Base-by-base conservation (phyloP, 2,113 vertebrate genomes). In the Noturus placidus region DNA sequence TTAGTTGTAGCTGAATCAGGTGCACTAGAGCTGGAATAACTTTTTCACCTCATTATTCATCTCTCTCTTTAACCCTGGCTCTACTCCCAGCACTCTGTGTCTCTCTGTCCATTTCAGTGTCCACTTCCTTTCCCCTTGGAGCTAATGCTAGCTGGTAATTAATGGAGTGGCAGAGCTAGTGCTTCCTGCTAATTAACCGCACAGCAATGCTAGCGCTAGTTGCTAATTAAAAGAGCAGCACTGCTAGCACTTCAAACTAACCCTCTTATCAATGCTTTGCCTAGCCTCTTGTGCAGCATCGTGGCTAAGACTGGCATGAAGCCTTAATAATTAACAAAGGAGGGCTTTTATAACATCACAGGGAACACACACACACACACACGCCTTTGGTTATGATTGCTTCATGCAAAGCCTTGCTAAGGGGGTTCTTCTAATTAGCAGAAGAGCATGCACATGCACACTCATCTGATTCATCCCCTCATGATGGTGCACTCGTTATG, bases 381-480 rank as follows among this genome's bases (percentile, higher is more conserved):
- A 82, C 65, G 35, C 70, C n/a, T 77, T 56, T 76, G 77, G 63
- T 56, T 80, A 57, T 79, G 22, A 80, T 61, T 38, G 17, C 63
- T 79, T 78, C 38, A 57, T 70, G 67, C 77, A 4, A 50, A 81
- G 82, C 4, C 63, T 72, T 38, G 38, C 54, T n/a, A 50, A 25
- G 8, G 61, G 61, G 35, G 17, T 63, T 42, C 77, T 72, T 82
- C 82, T 56, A 77, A 89, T 87, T 82, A 86, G 50, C 67, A 30
- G 20, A 77, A 30, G 72, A 70, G 15, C 57, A 86, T 63, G 72
- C 65, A 70, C 61, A 83, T 42, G 46, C 30, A 86, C 85, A 52
- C 42, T 67, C n/a, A 19, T 27, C 20, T 63, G 1, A 52, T 86
- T 80, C 50, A 57, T 30, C 14, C 5, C 33, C 50, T 33, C 46